Evolutionary conservation across 2,797 vertebrate species (phyloP), one percentile per base, ranked within the genome.

Genomic region (Danio kyathit): DNA sequence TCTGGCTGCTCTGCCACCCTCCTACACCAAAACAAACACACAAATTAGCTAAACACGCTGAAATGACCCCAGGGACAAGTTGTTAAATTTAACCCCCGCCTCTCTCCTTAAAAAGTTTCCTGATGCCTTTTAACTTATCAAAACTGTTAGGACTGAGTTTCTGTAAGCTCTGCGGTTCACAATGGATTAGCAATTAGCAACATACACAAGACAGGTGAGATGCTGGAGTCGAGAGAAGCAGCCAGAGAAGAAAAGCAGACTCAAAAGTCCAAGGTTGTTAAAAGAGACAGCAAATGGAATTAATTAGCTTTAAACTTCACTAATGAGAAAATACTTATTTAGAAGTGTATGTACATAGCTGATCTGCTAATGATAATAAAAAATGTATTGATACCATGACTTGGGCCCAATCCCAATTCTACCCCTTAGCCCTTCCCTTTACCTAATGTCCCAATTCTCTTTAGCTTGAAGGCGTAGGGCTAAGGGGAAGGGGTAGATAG

Each of bases 21-120:
- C 61, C 71, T 16, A 67, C 57, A 2, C 29, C 48, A 79, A 79
- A 79, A 49, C 77, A 79, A 79, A 72, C 48, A 72, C 17, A 72
- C 77, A 72, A 63, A 79, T 79, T 72, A 72, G 7, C 77, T 41
- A 64, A 72, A 52, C 67, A 54, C 48, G 54, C 77, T 29, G 48
- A 79, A 79, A 82, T 63, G 77, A 79, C 67, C 77, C 57, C 48
- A 11, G 69, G n/a, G 77, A 79, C 57, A 79, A 54, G 77, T n/a
- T 79, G 57, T 79, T 79, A 64, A 46, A 79, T 71, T 79, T 79
- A 77, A 79, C 67, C 67, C 57, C 6, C 14, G 48, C 61, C 59
- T 52, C 21, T 63, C 66, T 71, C 38, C 48, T 72, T 61, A 72
- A 54, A 71, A 71, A 71, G 66, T 60, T 79, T 72, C 21, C 48